phyloP scores from a whole-genome alignment of 2,113 vertebrate genomes.

The Rana temporaria region DNA sequence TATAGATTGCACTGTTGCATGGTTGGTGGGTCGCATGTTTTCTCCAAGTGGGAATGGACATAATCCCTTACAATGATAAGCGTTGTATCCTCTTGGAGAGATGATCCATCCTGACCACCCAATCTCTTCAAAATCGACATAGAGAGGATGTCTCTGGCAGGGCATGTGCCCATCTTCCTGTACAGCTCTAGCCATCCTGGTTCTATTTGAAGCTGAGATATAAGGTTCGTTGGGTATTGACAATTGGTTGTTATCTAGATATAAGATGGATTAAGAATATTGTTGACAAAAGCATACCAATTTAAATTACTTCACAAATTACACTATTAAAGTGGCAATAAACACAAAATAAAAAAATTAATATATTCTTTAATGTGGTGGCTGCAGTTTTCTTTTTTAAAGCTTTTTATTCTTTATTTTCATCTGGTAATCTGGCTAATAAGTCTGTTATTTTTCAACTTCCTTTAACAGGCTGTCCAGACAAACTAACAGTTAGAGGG shows the following conservation, averaged over 20 bases:
- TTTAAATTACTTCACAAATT: no score
- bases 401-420: no score
- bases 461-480: no score
- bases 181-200: slow-evolving; percentile 70
- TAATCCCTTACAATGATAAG: slow-evolving; percentile 82
- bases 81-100: slow-evolving; percentile 82
- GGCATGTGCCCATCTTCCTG: slow-evolving; percentile 60
- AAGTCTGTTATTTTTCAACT: no score
- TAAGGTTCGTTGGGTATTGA: slow-evolving; percentile 61
- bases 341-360: no score
- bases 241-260: slow-evolving; percentile 53
- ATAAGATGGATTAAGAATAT: slow-evolving; percentile 55
- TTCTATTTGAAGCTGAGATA: slow-evolving; percentile 44
- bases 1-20: slow-evolving; percentile 84
- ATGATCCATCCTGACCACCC: slow-evolving; percentile 86
- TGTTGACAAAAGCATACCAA: not conserved
- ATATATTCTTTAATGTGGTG: no score
- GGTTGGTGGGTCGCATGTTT: slow-evolving; percentile 83
- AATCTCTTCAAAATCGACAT: slow-evolving; percentile 85
- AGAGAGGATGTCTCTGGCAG: slow-evolving; percentile 77
- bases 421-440: no score
- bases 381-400: no score
- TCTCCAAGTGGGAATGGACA: slow-evolving; percentile 82
- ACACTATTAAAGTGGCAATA: no score
- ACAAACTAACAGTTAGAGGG: no score